These are phyloP conservation scores for Grus americana DNA, from an alignment of 2,113 vertebrate genomes.

Conservation along the genomic window DNA sequence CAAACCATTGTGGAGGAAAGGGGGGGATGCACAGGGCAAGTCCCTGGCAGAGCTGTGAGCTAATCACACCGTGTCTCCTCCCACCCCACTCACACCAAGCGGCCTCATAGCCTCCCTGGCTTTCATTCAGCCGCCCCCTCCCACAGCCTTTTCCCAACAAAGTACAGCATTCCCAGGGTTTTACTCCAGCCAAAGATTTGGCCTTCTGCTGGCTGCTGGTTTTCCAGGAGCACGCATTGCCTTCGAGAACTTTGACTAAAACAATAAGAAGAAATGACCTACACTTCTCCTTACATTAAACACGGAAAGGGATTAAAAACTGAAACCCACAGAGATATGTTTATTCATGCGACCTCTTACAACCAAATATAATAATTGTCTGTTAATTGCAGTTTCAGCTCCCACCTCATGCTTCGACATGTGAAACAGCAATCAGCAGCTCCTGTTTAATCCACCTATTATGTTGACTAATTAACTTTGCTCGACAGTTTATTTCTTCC, in stretches of 20 bases:
- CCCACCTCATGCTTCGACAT: conserved; percentile 80
- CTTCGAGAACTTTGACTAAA: conserved; percentile 70
- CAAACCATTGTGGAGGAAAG: rapidly evolving
- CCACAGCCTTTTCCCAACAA: background rate
- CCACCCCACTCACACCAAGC: background rate
- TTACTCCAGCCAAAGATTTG: background rate
- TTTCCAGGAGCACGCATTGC: background rate
- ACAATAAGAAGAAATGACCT: conserved; percentile 80
- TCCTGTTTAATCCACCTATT: conserved; percentile 87
- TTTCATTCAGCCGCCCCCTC: background rate
- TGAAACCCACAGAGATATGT: conserved; percentile 81
- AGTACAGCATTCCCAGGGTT: background rate
- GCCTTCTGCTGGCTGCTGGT: background rate
- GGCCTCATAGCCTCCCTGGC: background rate
- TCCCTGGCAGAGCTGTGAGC: background rate
- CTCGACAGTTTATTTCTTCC: conserved; percentile 85
- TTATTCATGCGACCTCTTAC: conserved; percentile 84
- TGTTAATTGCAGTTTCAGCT: conserved; percentile 84
- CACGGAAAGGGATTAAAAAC: conserved; percentile 74
- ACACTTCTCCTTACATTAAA: conserved; percentile 81
- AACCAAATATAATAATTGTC: conserved; percentile 89
- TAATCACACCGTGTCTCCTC: background rate
- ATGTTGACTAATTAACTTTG: conserved; percentile 90
- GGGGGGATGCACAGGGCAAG: rapidly evolving
- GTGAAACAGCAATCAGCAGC: conserved; percentile 81